Conservation (phyloP, 92 coral and sea anemone genomes). For the Galaxea fascicularis region DNA sequence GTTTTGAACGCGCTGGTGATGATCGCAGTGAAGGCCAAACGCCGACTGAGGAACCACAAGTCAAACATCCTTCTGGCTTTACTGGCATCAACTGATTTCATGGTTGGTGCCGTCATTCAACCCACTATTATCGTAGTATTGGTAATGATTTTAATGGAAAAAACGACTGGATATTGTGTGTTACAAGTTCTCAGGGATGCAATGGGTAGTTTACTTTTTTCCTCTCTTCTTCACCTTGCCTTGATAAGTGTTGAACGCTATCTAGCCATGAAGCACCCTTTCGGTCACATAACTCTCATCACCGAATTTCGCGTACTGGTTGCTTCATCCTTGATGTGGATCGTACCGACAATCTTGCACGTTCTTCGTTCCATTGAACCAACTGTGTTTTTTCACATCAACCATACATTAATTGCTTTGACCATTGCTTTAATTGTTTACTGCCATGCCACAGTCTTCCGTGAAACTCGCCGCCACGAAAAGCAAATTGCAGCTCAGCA, state of each 20-base stretch:
- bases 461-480: not conserved
- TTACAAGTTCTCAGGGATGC: not conserved
- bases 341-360: not conserved
- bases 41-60: constrained; percentile 9
- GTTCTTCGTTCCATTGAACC: not conserved
- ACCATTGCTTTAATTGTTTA: not conserved
- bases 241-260: not conserved
- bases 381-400: too few relatives aligned
- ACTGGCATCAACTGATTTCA: constrained; percentile 5
- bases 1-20: constrained; percentile 25
- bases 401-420: not conserved
- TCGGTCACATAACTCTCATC: not conserved
- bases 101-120: constrained; percentile 9
- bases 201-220: too few relatives aligned
- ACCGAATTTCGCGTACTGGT: constrained; percentile 13
- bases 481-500: constrained; percentile 5
- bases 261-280: constrained; percentile 11
- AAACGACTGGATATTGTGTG: not conserved
- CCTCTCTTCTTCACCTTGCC: constrained; percentile 2
- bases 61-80: constrained; percentile 17
- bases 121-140: not conserved
- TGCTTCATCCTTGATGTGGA: constrained; percentile 5
- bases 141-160: not conserved
- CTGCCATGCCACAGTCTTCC: constrained; percentile 15
- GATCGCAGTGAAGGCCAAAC: constrained; percentile 6